Evolutionary conservation across 1,140 invertebrate genomes (phyloP), one percentile per base, ranked within the genome.

Genomic region (Dinothrombium tinctorium): DNA sequence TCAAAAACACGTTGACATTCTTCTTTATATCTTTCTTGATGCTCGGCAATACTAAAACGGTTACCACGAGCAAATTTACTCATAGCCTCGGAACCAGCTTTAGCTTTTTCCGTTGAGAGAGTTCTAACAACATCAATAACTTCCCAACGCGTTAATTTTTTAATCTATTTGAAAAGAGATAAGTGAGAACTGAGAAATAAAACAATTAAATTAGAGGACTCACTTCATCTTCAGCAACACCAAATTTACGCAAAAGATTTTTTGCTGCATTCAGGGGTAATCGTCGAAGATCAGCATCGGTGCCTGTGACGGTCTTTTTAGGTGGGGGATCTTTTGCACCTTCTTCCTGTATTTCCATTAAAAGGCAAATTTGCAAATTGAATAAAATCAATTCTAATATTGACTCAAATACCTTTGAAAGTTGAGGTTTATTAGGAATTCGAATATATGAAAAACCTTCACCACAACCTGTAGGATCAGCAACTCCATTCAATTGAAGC

Each of bases 1-100:
- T 98, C 89, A 58, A 99, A 99, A 49, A 98, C 87, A 41, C 86
- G 65, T 58, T 99, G 94, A 58, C 90, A 98, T 56, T 98, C 90
- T 59, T 98, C 87, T 61, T 96, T 96, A 54, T 98, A 98, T 48
- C 74, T 71, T 61, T 99, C 90, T 61, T 95, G 90, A 61, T 98
- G 90, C 61, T 98, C 92, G 4, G 89, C 90, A 32, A 95, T 90
- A 2, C 86, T 95, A 57, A 94, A 95, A 43, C 89, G 67, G 62
- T 96, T 98, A 47, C 92, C 92, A 60, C 92, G 66, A 0, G 90
- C 95, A 61, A 99, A 99, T 56, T 96, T 95, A 2, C 83, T 86
- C 84, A 95, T 92, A 22, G 59, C 63, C 54, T 41, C 40, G 23
- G 58, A 52, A 0, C 87, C 89, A 31, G 86, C 84, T 59, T 98